Conservation (phyloP, 2,113 vertebrate genomes). For the Sinocyclocheilus rhinocerous region DNA sequence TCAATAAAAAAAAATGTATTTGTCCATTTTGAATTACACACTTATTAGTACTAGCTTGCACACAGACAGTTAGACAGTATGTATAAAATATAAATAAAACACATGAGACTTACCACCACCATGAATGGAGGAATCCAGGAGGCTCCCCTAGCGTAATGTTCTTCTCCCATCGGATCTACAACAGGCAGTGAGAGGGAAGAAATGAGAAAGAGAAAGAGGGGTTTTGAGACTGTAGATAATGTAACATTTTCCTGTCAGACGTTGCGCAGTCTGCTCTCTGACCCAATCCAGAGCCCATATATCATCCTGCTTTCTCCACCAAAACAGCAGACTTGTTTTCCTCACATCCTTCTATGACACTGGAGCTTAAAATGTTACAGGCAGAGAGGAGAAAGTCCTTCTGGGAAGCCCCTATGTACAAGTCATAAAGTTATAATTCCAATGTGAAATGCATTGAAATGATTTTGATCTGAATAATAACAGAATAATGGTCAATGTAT, state of each 20-base stretch:
- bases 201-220: conserved; percentile 7
- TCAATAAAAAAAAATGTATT: not conserved
- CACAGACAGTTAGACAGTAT: not conserved
- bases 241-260: conserved; percentile 19
- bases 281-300: conserved; percentile 18
- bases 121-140: conserved; percentile 84
- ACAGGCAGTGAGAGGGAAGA: not conserved
- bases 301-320: conserved; percentile 16
- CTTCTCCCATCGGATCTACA: conserved; percentile 86
- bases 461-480: not conserved
- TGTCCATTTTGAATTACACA: not conserved
- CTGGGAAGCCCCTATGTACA: not conserved
- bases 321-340: not conserved
- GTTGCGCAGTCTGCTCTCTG: not conserved
- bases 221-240: conserved; percentile 4
- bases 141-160: conserved; percentile 85
- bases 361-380: not conserved
- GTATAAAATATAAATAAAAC: not conserved
- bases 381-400: not conserved
- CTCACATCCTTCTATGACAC: not conserved
- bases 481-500: not conserved
- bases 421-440: not conserved
- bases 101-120: conserved; percentile 81
- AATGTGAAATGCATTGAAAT: not conserved
- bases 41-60: not conserved